Evolutionary conservation across 2,888 invertebrate genomes (phyloP).

Genomic region (Monopis laevigella): DNA sequence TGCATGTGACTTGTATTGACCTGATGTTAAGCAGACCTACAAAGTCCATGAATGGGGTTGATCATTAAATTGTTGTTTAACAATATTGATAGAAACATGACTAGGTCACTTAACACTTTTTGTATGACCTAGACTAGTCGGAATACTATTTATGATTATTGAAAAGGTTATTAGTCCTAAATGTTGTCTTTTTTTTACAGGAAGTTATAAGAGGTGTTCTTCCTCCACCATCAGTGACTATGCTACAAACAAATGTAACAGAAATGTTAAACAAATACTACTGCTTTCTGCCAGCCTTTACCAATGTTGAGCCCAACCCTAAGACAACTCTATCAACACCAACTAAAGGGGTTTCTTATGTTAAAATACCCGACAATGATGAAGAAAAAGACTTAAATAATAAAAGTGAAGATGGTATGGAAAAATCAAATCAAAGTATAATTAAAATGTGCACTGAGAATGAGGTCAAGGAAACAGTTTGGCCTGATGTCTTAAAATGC

Average conservation of each 20-base stretch:
- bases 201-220: conserved; percentile 71
- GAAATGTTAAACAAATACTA: conserved; percentile 72
- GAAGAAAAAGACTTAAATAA: conserved; percentile 15
- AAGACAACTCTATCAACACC: conserved; percentile 37
- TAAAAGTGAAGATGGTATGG: background rate
- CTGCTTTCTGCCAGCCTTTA: conserved; percentile 58
- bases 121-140: background rate
- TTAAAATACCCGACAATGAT: conserved; percentile 38
- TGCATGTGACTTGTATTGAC: background rate
- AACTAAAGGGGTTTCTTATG: conserved; percentile 46
- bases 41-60: too few relatives aligned
- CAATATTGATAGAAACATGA: too few relatives aligned
- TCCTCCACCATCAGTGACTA: conserved; percentile 80
- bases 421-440: background rate
- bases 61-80: too few relatives aligned
- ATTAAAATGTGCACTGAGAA: conserved; percentile 38
- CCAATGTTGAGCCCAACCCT: conserved; percentile 20
- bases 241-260: conserved; percentile 70
- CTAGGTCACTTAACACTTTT: too few relatives aligned
- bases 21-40: background rate
- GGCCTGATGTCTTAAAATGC: conserved; percentile 71
- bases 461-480: conserved; percentile 48
- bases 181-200: conserved; percentile 34
- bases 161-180: background rate
- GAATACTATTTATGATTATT: background rate